Conservation (phyloP, 2,113 vertebrate species). For the Oncorhynchus mykiss region DNA sequence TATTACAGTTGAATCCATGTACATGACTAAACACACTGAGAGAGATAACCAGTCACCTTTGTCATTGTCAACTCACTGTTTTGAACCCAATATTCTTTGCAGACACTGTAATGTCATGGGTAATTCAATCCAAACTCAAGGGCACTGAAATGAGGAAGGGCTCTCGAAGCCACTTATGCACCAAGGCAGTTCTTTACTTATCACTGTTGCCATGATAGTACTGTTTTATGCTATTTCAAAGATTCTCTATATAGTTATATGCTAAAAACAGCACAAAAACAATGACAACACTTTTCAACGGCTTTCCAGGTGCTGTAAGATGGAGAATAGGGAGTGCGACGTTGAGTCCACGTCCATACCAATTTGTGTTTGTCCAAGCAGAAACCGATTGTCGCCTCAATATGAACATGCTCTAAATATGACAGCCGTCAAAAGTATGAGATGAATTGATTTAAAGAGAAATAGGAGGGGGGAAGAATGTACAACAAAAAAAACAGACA, state of each 20-base stretch:
- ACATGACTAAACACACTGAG: too few species aligned
- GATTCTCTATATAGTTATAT: background rate
- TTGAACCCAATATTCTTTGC: slow-evolving; percentile 38
- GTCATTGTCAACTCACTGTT: slow-evolving; percentile 1
- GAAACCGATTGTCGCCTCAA: background rate
- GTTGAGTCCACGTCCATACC: background rate
- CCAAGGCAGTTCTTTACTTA: slow-evolving; percentile 46
- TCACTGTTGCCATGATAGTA: background rate
- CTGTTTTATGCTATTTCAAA: background rate
- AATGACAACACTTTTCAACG: too few species aligned
- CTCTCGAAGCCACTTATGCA: slow-evolving; percentile 53
- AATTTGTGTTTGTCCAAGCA: background rate
- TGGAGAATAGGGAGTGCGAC: background rate
- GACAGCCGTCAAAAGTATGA: background rate
- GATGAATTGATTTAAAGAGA: background rate
- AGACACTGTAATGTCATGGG: slow-evolving; percentile 37
- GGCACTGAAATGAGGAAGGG: slow-evolving; percentile 53
- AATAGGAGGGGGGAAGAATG: background rate
- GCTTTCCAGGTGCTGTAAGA: too few species aligned
- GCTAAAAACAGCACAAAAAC: background rate
- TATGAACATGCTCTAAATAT: background rate
- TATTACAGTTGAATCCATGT: too few species aligned
- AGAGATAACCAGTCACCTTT: background rate
- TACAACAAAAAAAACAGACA: background rate
- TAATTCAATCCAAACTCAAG: slow-evolving; percentile 61